Conservation (phyloP, 2,888 invertebrate genomes). For the Brachypterus glaber region DNA sequence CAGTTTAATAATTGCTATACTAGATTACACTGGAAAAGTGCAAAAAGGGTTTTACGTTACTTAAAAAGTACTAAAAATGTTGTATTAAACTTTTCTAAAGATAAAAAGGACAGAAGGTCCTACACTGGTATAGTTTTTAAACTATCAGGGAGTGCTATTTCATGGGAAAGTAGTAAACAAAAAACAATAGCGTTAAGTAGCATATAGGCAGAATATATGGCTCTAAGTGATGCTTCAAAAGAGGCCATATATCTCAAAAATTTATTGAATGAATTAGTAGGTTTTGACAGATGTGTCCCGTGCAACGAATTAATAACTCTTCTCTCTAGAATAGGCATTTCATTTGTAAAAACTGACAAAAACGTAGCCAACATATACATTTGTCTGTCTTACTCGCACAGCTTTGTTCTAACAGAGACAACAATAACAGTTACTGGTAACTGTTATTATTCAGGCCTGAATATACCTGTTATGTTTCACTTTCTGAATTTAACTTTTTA, state of each 20-base stretch:
- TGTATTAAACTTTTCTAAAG: conserved; percentile 13
- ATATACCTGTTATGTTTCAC: too few relatives aligned
- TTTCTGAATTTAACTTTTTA: too few relatives aligned
- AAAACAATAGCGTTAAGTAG: conserved; percentile 26
- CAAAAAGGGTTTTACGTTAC: conserved; percentile 29
- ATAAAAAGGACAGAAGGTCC: conserved; percentile 13
- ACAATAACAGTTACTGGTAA: too few relatives aligned
- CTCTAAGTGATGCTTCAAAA: conserved; percentile 17
- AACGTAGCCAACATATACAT: too few relatives aligned
- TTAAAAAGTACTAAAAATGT: conserved; percentile 15
- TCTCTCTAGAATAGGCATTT: too few relatives aligned
- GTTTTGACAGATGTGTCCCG: neutral
- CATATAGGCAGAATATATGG: conserved; percentile 26
- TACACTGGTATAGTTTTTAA: conserved; percentile 17
- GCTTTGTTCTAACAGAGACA: too few relatives aligned
- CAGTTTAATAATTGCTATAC: conserved; percentile 13
- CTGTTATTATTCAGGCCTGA: too few relatives aligned
- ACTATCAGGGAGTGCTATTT: conserved; percentile 5
- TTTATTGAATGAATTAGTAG: conserved; percentile 9
- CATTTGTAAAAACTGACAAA: too few relatives aligned
- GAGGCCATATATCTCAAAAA: conserved; percentile 16
- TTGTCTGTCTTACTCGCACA: too few relatives aligned
- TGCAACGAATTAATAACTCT: too few relatives aligned
- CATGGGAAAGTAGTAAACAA: conserved; percentile 20
- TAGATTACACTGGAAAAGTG: conserved; percentile 23